phyloP scores from a whole-genome alignment of 2,113 vertebrate species.

The Saccopteryx leptura region DNA sequence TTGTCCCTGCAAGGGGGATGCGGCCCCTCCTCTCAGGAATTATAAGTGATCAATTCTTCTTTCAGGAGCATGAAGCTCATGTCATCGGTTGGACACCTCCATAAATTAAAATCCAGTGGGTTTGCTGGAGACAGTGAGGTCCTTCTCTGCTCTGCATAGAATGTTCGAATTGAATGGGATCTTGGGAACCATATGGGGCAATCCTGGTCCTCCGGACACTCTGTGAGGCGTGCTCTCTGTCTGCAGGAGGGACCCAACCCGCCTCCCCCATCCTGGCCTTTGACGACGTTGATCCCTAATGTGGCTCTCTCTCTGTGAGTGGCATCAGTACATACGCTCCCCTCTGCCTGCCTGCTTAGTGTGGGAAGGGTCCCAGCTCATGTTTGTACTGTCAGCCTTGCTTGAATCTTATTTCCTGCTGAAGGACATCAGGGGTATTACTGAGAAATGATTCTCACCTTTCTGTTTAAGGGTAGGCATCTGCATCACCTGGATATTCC shows the following conservation, averaged over 20 bases:
- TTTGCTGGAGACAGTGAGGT: rapidly evolving
- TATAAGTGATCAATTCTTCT: not conserved
- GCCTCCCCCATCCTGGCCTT: not conserved
- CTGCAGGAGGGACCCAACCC: not conserved
- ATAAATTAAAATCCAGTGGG: rapidly evolving
- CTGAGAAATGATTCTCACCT: too few species aligned
- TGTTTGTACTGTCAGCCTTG: not conserved
- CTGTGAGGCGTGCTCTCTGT: rapidly evolving
- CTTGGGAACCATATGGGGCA: too few species aligned
- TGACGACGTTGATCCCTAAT: not conserved
- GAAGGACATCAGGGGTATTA: not conserved
- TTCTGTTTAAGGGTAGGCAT: not conserved
- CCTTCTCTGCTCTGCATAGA: not conserved
- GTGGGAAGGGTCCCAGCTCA: not conserved
- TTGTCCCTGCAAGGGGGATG: rapidly evolving
- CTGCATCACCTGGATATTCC: too few species aligned
- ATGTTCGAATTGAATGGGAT: not conserved
- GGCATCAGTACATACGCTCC: not conserved
- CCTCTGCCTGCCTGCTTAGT: not conserved
- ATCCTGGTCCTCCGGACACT: too few species aligned
- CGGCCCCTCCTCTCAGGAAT: not conserved
- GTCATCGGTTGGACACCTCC: not conserved
- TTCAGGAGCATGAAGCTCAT: not conserved
- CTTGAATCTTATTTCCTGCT: too few species aligned
- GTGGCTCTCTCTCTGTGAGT: not conserved